phyloP scores from a whole-genome alignment of 2,797 vertebrate genomes.

The Spinus pinus region DNA sequence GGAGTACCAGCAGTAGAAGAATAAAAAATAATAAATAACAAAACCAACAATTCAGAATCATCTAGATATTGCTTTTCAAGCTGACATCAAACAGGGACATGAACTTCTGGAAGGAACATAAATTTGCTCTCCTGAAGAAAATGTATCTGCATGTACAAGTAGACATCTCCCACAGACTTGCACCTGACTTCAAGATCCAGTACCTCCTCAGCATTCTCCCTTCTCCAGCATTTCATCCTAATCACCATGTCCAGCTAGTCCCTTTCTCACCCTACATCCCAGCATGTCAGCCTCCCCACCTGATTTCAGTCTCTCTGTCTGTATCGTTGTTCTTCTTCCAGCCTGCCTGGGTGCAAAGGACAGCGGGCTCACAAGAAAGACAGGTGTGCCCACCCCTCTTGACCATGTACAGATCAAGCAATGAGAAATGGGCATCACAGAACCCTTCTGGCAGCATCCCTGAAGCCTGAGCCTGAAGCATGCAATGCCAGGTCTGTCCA shows the following conservation, averaged over 20 bases:
- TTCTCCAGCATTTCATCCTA: background rate
- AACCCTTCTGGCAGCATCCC: background rate
- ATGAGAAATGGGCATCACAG: background rate
- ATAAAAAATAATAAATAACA: background rate
- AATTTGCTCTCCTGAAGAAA: background rate
- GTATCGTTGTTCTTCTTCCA: background rate
- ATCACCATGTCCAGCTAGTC: background rate
- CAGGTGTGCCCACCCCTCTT: background rate
- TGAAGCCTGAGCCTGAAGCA: background rate
- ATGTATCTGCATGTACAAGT: background rate
- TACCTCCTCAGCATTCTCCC: background rate
- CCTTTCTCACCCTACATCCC: background rate
- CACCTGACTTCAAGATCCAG: background rate
- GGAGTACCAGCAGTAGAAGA: background rate
- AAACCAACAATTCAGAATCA: background rate
- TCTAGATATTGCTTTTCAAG: background rate
- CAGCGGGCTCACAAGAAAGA: background rate
- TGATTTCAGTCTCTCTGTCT: background rate
- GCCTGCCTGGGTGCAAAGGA: background rate
- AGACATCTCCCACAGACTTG: background rate
- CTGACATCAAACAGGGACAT: background rate
- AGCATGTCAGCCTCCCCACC: background rate
- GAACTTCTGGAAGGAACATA: background rate
- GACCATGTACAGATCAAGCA: background rate
- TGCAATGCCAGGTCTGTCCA: background rate